Evolutionary conservation across 2,113 vertebrate species (phyloP).

Genomic region (Chaetorhynchus papuensis): DNA sequence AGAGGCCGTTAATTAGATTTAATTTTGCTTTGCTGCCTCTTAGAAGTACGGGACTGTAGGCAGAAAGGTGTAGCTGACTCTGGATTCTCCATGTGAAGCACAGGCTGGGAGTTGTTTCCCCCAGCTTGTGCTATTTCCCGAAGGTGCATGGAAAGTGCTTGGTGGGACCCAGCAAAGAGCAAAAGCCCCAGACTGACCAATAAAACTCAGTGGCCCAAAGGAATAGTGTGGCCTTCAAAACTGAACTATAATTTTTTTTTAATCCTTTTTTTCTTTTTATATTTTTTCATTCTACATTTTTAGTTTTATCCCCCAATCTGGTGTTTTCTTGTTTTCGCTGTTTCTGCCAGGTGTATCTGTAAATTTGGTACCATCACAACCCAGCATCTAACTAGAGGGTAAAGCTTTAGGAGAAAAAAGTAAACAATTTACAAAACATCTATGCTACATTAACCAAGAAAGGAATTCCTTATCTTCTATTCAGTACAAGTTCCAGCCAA

Average conservation of each 20-base stretch:
- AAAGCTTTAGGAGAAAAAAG: neutral
- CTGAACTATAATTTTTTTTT: neutral
- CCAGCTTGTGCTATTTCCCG: neutral
- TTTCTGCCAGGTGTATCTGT: neutral
- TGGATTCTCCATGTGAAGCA: neutral
- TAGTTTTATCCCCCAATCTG: neutral
- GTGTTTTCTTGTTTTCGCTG: neutral
- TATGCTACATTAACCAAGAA: neutral
- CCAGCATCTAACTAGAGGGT: neutral
- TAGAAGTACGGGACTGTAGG: neutral
- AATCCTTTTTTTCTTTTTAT: neutral
- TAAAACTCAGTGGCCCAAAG: neutral
- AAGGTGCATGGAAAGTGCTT: neutral
- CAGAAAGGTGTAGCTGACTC: neutral
- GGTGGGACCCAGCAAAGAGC: neutral
- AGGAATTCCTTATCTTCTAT: neutral
- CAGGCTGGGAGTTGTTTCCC: neutral
- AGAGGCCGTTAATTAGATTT: neutral
- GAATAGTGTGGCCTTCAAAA: neutral
- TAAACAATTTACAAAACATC: neutral
- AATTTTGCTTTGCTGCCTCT: neutral
- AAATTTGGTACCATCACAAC: neutral
- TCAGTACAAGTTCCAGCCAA: neutral
- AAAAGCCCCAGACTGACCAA: neutral
- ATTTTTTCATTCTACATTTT: neutral